phyloP scores from a whole-genome alignment of 2,888 invertebrate genomes.

The Deilephila elpenor region DNA sequence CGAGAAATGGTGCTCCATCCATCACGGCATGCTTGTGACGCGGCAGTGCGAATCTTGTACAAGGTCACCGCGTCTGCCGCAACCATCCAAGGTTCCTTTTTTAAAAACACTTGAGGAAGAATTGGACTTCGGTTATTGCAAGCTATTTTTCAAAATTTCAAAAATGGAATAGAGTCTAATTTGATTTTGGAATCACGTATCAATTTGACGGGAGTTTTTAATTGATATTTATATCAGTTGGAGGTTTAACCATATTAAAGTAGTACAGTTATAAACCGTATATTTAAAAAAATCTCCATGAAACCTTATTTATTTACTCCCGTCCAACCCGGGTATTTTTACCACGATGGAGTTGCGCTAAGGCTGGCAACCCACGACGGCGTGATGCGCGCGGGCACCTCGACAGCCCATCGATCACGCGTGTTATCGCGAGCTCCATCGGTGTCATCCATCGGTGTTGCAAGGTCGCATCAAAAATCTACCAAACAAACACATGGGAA shows the following conservation, averaged over 20 bases:
- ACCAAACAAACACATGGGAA: conserved; percentile 2
- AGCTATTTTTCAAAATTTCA: not conserved
- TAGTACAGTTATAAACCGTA: not conserved
- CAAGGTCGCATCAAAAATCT: conserved; percentile 58
- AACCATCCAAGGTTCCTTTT: not conserved
- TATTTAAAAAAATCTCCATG: not conserved
- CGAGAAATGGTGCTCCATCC: conserved; percentile 41
- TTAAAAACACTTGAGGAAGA: not conserved
- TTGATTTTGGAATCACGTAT: no score
- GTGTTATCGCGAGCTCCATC: conserved; percentile 58
- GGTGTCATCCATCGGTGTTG: conserved; percentile 56
- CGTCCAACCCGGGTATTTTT: not conserved
- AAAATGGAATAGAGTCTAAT: no score
- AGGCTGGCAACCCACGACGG: conserved; percentile 35
- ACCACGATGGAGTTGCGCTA: conserved; percentile 30
- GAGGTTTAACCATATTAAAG: not conserved
- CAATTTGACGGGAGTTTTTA: no score
- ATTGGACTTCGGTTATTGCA: not conserved
- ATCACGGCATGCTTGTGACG: conserved; percentile 34
- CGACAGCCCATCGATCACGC: conserved; percentile 66
- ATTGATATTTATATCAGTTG: no score
- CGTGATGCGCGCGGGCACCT: conserved; percentile 53
- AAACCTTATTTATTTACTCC: not conserved
- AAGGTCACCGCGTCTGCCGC: conserved; percentile 35
- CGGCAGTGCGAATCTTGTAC: conserved; percentile 29